phyloP scores from a whole-genome alignment of 2,888 invertebrate species.

The Bellardia bayeri region DNA sequence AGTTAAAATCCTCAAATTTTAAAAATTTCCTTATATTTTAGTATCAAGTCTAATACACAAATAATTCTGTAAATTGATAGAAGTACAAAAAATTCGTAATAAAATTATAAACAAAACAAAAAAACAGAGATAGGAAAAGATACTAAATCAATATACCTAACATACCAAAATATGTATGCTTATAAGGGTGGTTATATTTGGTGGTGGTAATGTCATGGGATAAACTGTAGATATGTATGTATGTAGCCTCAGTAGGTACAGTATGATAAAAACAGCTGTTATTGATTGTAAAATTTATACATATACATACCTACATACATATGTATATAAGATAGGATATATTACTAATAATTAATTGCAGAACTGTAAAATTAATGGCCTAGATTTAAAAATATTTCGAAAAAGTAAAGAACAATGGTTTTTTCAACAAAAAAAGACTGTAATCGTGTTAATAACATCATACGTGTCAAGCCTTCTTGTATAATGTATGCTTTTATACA shows the following conservation, averaged over 20 bases:
- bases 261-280: conserved; percentile 4
- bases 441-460: neutral
- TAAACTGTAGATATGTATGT: neutral
- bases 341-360: neutral
- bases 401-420: neutral
- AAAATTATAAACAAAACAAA: neutral
- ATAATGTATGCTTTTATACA: neutral
- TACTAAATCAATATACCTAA: neutral
- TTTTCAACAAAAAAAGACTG: neutral
- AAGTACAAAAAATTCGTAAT: no score
- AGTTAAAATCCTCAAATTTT: no score
- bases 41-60: no score
- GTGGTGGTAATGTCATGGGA: neutral
- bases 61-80: no score
- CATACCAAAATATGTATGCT: neutral
- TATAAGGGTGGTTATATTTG: neutral
- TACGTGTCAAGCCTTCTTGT: neutral
- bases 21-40: no score
- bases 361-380: neutral
- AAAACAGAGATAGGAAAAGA: neutral
- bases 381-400: neutral
- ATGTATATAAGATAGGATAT: no score
- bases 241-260: neutral
- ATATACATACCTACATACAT: no score
- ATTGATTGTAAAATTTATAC: neutral